Base-by-base conservation (phyloP, 2,888 invertebrate genomes). In the Machimus atricapillus region DNA sequence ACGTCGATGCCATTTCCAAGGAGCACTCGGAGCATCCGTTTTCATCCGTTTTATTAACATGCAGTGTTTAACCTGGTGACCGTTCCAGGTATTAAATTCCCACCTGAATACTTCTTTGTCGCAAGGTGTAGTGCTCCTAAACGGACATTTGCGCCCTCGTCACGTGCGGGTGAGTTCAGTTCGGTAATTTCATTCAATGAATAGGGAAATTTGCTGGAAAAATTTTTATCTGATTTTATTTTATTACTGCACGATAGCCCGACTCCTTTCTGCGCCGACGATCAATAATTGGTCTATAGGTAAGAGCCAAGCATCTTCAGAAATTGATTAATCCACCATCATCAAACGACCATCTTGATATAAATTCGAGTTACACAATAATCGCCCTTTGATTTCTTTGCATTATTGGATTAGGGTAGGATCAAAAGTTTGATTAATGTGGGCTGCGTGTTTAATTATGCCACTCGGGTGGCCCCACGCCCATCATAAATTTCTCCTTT, bases 371-470 rank as follows among this genome's bases (percentile, higher is more conserved):
- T 82, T 82, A 87, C 85, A 85, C 78, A 88, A 87, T 87, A 88
- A 88, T 88, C 88, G 87, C 52, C 86, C 86, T 88, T 88, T 87
- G 88, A 87, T 88, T 88, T 87, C 87, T 85, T 88, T 87, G 87
- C 87, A 87, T 87, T 77, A 88, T 88, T 86, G 87, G 88, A 88
- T 88, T 85, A 88, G 66, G 83, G 85, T 83, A 87, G 88, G 88
- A 88, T 88, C 88, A 85, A 88, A 88, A 88, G 81, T 87, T 88
- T 88, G 88, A 88, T 88, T 77, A 88, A 88, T 87, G 87, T 87
- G 52, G 52, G 88, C 77, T 85, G 88, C 88, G 87, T 88, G 88
- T 88, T 88, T 88, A 88, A 88, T 88, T 88, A 88, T 87, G 85
- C 58, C 56, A 37, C 58, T 58, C 37, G n/a, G 56, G 58, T 16